Conservation (phyloP, 1,140 invertebrate species). For the Trichonephila inaurata region DNA sequence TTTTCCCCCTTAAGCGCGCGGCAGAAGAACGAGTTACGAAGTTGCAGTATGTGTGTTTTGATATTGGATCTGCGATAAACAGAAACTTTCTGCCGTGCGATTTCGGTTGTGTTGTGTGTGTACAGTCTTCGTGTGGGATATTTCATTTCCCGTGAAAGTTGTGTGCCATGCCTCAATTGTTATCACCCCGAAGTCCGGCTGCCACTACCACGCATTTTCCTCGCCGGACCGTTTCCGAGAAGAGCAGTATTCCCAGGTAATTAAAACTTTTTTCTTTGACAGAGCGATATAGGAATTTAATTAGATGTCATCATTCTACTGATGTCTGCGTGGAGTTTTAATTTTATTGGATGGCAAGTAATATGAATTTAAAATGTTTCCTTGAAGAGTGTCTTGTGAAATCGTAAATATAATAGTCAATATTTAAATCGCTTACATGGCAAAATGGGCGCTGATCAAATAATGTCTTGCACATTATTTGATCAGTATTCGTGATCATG, state of each 20-base stretch:
- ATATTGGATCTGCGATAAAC: too few species aligned
- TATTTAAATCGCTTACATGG: too few species aligned
- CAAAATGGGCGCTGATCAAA: too few species aligned
- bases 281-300: background rate
- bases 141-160: background rate
- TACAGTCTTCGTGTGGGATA: background rate
- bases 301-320: too few species aligned
- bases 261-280: background rate
- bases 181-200: constrained; percentile 15
- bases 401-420: too few species aligned
- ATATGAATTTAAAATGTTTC: too few species aligned
- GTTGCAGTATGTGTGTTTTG: background rate
- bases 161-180: constrained; percentile 54
- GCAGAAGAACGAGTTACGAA: background rate
- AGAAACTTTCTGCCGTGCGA: background rate
- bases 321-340: too few species aligned
- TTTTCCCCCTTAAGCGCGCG: background rate
- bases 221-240: constrained; percentile 16
- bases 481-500: too few species aligned
- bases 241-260: constrained; percentile 52
- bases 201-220: background rate
- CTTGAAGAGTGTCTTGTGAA: too few species aligned
- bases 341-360: too few species aligned
- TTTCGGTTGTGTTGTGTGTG: background rate
- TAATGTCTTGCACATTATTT: too few species aligned